Percentiles rank a stretch among this genome's conserved stretches.
Conservation (phyloP, 2,113 vertebrate genomes). For the Syrmaticus mikado region DNA sequence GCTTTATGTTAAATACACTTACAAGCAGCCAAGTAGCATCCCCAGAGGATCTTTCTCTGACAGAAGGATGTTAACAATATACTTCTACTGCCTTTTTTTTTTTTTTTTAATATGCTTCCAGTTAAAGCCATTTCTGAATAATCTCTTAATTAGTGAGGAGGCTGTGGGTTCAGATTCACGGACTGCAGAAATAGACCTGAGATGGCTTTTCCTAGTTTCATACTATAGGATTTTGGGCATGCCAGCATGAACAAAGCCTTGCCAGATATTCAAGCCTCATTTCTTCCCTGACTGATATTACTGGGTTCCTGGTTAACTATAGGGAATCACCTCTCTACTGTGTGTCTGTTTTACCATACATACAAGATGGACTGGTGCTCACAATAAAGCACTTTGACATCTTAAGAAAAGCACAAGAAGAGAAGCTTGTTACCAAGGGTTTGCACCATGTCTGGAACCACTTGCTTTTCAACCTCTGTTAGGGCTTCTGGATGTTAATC, state of each 20-base stretch:
- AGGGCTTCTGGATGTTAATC: background rate
- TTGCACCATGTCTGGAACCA: background rate
- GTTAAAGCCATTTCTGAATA: slow-evolving; percentile 3
- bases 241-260: background rate
- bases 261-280: slow-evolving; percentile 10
- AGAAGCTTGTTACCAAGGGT: background rate
- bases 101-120: background rate
- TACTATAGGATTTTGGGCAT: background rate
- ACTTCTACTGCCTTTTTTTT: background rate
- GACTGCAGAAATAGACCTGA: background rate
- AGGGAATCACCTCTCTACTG: background rate
- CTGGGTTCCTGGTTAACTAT: background rate
- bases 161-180: background rate
- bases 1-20: slow-evolving; percentile 66
- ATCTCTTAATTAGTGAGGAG: slow-evolving; percentile 31
- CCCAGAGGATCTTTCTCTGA: background rate
- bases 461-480: background rate
- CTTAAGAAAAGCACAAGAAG: background rate
- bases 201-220: background rate
- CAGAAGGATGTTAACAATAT: slow-evolving; percentile 46
- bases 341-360: background rate
- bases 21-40: slow-evolving; percentile 23
- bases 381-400: background rate
- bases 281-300: background rate
- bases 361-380: background rate